These are phyloP conservation scores for Drosophila peninsularis DNA, from an alignment of 2,888 invertebrate species.

Conservation along the genomic window DNA sequence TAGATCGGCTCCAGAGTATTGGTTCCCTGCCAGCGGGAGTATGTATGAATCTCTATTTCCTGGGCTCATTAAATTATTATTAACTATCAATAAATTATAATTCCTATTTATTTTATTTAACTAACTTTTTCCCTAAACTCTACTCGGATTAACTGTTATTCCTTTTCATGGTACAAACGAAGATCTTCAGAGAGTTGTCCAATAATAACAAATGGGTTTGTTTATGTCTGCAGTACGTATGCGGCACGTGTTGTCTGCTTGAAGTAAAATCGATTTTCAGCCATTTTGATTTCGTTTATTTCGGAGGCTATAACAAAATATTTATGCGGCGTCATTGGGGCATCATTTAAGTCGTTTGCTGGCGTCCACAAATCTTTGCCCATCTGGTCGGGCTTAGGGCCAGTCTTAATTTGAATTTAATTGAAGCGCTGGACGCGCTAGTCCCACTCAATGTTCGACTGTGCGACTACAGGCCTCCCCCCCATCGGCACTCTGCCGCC, in stretches of 20 bases:
- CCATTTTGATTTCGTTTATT: constrained; percentile 50
- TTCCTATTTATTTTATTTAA: neutral
- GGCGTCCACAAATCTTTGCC: constrained; percentile 56
- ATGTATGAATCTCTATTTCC: too few relatives aligned
- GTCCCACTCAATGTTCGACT: constrained; percentile 8
- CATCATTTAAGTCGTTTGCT: constrained; percentile 68
- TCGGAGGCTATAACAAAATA: constrained; percentile 64
- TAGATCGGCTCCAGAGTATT: too few relatives aligned
- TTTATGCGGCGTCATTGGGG: constrained; percentile 77
- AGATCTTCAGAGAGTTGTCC: constrained; percentile 11
- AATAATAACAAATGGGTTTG: constrained; percentile 63
- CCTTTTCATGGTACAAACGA: neutral
- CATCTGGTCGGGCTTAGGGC: constrained; percentile 70
- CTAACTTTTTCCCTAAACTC: too few relatives aligned
- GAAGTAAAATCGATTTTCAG: constrained; percentile 65
- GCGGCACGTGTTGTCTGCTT: constrained; percentile 48
- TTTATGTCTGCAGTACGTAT: constrained; percentile 66
- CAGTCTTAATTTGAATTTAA: constrained; percentile 76
- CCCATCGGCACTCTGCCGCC: neutral
- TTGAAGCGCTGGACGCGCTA: constrained; percentile 62
- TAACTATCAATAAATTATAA: neutral
- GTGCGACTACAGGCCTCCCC: neutral
- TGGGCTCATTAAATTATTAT: too few relatives aligned
- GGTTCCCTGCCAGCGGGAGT: too few relatives aligned
- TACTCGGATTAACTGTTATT: neutral